Conservation (phyloP, 2,888 invertebrate genomes). For the Schizotus pectinicornis region DNA sequence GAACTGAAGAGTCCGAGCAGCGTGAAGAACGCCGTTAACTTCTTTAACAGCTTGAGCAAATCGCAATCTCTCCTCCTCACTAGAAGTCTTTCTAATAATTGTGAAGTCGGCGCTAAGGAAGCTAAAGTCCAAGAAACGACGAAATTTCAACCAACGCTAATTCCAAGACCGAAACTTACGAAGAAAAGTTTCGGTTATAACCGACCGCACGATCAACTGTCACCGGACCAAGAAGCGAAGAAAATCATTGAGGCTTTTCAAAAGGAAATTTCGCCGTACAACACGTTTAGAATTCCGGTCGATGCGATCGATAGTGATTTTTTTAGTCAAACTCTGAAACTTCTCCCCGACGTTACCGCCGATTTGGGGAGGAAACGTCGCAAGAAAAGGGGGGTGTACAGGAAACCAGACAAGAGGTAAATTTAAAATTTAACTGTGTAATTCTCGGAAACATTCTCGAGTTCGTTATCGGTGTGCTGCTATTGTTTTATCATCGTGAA, state of each 20-base stretch:
- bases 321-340: constrained; percentile 35
- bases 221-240: constrained; percentile 42
- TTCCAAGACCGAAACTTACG: not conserved
- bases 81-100: not conserved
- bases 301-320: constrained; percentile 41
- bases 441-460: no score
- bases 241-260: constrained; percentile 39
- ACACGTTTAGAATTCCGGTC: constrained; percentile 38
- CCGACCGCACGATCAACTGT: constrained; percentile 14
- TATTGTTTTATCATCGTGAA: no score
- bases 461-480: no score
- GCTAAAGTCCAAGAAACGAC: no score
- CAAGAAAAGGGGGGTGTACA: constrained; percentile 4
- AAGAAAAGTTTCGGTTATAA: no score
- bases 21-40: constrained; percentile 26
- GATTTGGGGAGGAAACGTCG: constrained; percentile 5
- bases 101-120: constrained; percentile 3
- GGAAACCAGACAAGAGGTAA: constrained; percentile 6
- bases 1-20: constrained; percentile 30
- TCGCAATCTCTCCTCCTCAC: not conserved
- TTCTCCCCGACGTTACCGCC: constrained; percentile 28
- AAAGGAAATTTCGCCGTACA: constrained; percentile 40
- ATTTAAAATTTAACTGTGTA: constrained; percentile 6
- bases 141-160: not conserved
- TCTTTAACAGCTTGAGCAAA: constrained; percentile 26